Evolutionary conservation across 2,113 vertebrate species (phyloP).

Genomic region (Rutilus rutilus): DNA sequence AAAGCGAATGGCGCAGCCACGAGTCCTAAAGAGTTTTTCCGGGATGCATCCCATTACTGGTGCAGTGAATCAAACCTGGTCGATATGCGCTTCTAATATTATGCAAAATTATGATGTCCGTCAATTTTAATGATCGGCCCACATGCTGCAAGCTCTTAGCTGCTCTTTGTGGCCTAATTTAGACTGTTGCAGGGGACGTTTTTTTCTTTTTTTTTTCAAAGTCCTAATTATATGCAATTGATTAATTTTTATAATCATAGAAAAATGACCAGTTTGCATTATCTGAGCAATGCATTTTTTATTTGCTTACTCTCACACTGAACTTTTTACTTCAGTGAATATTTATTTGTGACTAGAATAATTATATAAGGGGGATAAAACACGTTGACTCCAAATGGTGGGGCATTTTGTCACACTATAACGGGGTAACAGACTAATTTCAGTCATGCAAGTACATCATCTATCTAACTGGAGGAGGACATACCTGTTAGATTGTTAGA

Average conservation of each 20-base stretch:
- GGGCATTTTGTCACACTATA: no score
- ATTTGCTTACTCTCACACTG: neutral
- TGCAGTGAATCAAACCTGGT: conserved; percentile 34
- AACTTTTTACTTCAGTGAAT: no score
- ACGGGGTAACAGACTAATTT: no score
- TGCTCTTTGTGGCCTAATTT: conserved; percentile 5
- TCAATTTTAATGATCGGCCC: conserved; percentile 10
- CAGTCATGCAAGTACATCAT: no score
- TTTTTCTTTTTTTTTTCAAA: neutral
- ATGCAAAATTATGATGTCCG: conserved; percentile 27
- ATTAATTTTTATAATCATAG: neutral
- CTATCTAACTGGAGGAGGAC: no score
- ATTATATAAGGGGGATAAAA: no score
- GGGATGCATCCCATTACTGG: conserved; percentile 38
- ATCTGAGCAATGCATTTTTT: neutral
- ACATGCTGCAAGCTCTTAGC: conserved; percentile 1
- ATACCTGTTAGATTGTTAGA: no score
- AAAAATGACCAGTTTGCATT: neutral
- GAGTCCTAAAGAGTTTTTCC: conserved; percentile 35
- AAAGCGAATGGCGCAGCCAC: conserved; percentile 30
- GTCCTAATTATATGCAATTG: neutral
- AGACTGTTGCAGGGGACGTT: neutral
- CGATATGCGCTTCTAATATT: conserved; percentile 36
- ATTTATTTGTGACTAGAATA: no score
- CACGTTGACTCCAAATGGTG: no score